Percentiles rank a stretch among this genome's conserved stretches.
These are phyloP conservation scores for Ciconia nigra DNA, from an alignment of 2,797 vertebrate species.

Conservation along the genomic window DNA sequence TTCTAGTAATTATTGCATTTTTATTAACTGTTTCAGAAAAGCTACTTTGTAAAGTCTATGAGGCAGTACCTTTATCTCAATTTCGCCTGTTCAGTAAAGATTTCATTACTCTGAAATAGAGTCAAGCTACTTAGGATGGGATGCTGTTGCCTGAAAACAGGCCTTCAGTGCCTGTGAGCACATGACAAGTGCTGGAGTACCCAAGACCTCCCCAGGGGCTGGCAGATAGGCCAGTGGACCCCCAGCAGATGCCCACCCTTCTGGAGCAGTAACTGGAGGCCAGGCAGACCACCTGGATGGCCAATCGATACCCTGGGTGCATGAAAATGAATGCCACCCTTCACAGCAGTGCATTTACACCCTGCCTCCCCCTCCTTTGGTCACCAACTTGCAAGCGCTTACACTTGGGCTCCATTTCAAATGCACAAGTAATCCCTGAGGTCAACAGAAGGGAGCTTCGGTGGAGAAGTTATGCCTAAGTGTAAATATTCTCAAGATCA, in stretches of 20 bases:
- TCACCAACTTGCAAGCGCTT: fast-evolving
- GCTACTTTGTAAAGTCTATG: not conserved
- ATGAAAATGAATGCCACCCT: not conserved
- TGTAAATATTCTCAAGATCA: not conserved
- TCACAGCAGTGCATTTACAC: not conserved
- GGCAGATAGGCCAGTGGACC: not conserved
- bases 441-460: not conserved
- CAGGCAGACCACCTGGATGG: fast-evolving
- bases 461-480: not conserved
- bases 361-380: not conserved
- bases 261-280: not conserved
- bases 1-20: not conserved
- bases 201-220: fast-evolving
- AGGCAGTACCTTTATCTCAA: not conserved
- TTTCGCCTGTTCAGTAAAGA: not conserved
- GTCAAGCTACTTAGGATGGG: not conserved
- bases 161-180: not conserved
- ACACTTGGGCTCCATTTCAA: not conserved
- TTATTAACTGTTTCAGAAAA: not conserved
- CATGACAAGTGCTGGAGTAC: not conserved
- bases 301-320: fast-evolving
- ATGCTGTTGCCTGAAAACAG: not conserved
- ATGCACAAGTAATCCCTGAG: not conserved
- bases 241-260: not conserved
- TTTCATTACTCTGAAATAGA: not conserved